These are phyloP conservation scores for Nettapus auritus DNA, from an alignment of 2,113 vertebrate species.

Conservation along the genomic window DNA sequence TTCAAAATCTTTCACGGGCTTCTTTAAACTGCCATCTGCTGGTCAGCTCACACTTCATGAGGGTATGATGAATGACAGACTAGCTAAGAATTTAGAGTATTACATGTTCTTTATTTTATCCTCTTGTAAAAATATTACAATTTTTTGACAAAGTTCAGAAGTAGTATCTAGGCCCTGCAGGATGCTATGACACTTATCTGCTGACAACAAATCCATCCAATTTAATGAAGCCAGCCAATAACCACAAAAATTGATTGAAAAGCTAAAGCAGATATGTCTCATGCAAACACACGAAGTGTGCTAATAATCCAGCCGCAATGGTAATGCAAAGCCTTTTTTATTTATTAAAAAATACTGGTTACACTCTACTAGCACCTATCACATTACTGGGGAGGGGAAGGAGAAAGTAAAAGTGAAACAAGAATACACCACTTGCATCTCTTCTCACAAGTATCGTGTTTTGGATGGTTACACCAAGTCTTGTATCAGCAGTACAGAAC, in stretches of 20 bases:
- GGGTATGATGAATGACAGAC: not conserved
- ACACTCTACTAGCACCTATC: slow-evolving; percentile 48
- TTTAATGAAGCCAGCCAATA: slow-evolving; percentile 25
- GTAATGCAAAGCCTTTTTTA: slow-evolving; percentile 4
- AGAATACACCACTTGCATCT: not conserved
- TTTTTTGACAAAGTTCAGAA: slow-evolving; percentile 1
- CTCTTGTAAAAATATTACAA: not conserved
- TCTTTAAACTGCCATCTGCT: slow-evolving; percentile 58
- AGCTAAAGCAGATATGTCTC: slow-evolving; percentile 27
- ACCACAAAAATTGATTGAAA: slow-evolving; percentile 23
- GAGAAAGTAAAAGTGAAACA: not conserved
- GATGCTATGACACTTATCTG: not conserved
- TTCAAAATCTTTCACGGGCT: not conserved
- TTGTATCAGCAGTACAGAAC: not conserved
- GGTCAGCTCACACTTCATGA: slow-evolving; percentile 21
- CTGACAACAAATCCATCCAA: slow-evolving; percentile 8
- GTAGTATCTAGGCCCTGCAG: not conserved
- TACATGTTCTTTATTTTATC: slow-evolving; percentile 21
- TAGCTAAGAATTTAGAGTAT: not conserved
- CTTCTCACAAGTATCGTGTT: not conserved
- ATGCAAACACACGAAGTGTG: slow-evolving; percentile 14
- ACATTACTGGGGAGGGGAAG: not conserved
- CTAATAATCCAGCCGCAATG: slow-evolving; percentile 4
- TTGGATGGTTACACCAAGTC: not conserved
- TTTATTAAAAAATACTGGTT: slow-evolving; percentile 54